Evolutionary conservation across 2,888 invertebrate species (phyloP).

Genomic region (Hirtodrosophila duncani): DNA sequence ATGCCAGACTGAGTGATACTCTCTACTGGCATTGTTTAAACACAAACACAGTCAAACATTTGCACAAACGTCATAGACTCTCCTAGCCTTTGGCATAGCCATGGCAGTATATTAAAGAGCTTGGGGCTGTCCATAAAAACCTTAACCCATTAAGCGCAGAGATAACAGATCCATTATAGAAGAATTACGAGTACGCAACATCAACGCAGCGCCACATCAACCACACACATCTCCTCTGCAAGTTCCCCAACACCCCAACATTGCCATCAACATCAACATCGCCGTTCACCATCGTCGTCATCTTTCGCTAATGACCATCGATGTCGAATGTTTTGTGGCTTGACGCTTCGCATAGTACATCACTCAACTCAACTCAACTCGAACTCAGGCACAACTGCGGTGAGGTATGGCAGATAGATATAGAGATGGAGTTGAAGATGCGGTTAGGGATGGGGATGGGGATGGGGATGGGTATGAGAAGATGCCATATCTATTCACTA

Average conservation of each 20-base stretch:
- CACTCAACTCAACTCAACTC: slow-evolving; percentile 56
- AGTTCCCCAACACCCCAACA: slow-evolving; percentile 16
- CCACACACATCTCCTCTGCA: no score
- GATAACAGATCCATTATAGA: slow-evolving; percentile 71
- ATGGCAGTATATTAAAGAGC: no score
- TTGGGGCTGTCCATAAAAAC: slow-evolving; percentile 33
- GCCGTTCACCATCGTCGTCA: slow-evolving; percentile 48
- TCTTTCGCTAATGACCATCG: slow-evolving; percentile 71
- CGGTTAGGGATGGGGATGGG: background rate
- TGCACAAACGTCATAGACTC: no score
- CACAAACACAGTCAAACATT: no score
- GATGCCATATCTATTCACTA: slow-evolving; percentile 23
- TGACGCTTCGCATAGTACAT: slow-evolving; percentile 45
- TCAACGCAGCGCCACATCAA: slow-evolving; percentile 31
- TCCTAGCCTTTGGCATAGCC: no score
- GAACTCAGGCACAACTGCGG: slow-evolving; percentile 10
- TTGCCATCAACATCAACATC: slow-evolving; percentile 12
- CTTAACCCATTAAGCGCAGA: slow-evolving; percentile 68
- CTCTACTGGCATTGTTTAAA: no score
- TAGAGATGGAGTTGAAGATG: slow-evolving; percentile 13
- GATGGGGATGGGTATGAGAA: slow-evolving; percentile 1
- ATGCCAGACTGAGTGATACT: no score
- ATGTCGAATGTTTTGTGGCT: slow-evolving; percentile 38
- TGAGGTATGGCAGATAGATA: slow-evolving; percentile 4
- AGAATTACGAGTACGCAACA: slow-evolving; percentile 70